Evolutionary conservation across 2,113 vertebrate genomes (phyloP), one percentile per base, ranked within the genome.

Genomic region (Myotis lucifugus): DNA sequence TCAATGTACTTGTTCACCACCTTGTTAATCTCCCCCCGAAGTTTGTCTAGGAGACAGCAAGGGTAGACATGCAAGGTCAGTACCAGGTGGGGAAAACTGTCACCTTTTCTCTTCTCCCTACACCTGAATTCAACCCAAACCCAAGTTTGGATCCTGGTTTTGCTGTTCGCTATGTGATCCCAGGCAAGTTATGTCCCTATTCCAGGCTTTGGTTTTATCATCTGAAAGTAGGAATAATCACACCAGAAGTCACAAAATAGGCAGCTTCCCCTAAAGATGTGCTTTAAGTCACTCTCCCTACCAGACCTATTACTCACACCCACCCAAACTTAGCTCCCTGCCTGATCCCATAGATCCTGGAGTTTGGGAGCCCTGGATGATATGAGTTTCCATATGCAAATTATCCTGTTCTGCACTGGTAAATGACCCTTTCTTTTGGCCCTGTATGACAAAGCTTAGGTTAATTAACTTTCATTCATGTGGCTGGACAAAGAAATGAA

Each of bases 1-100:
- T 99, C 99, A 0, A 99, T 99, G 97, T 99, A 99, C 95, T 99
- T 99, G 98, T 99, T 99, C 97, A 99, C 99, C 97, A 99, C 99
- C 93, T 99, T 99, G 98, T 99, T 99, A 96, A 99, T 99, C 98
- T 99, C 99, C 12, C 98, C 98, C 50, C 99, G 99, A n/a, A 99
- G 99, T 82, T 99, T 99, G 97, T 99, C 99, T 99, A 91, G 15
- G 93, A 79, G 89, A 88, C 23, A 73, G 7, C 67, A 77, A 92
- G 91, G 34, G 34, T 0, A 2, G 61, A 29, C 9, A 46, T 3
- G 8, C 29, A 32, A 15, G 32, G 32, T 93, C 29, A 83, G 50
- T 13, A 12, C 5, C 6, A 18, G n/a, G 14, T 10, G 3, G 37
- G 27, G 14, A 34, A 46, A 42, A 21, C 3, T 0, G 2, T 2